phyloP scores from a whole-genome alignment of 2,113 vertebrate genomes.

The Electrona antarctica region DNA sequence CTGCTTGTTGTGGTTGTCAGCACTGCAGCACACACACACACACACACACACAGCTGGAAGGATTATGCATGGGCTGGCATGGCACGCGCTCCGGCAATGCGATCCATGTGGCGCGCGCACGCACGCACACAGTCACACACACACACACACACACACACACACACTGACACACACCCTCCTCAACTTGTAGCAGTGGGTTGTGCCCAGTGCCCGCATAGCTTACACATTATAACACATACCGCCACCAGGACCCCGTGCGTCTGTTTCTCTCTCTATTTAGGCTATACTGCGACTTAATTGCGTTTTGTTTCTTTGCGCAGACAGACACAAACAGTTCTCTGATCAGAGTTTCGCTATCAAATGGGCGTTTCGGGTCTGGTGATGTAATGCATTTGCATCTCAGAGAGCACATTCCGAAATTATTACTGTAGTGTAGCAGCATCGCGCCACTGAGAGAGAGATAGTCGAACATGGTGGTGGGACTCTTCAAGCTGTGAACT shows the following conservation, averaged over 20 bases:
- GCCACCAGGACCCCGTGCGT: not conserved
- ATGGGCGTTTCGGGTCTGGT: slow-evolving; percentile 24
- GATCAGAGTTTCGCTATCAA: not conserved
- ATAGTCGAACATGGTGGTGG: slow-evolving; percentile 36
- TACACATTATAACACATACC: not conserved
- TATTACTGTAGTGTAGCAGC: slow-evolving; percentile 13
- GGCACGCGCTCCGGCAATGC: no score
- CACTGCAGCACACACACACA: slow-evolving; percentile 2
- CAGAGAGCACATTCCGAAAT: slow-evolving; percentile 17
- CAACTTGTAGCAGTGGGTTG: not conserved
- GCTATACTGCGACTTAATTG: not conserved
- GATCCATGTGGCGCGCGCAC: no score
- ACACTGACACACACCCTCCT: no score
- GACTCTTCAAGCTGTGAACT: slow-evolving; percentile 50
- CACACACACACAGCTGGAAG: no score
- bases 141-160: no score
- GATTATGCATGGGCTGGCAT: no score
- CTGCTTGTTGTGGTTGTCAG: not conserved
- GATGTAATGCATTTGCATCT: slow-evolving; percentile 44
- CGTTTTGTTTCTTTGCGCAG: slow-evolving; percentile 3
- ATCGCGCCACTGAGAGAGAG: not conserved
- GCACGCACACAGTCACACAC: no score
- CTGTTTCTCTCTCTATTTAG: not conserved
- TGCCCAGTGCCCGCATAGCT: not conserved
- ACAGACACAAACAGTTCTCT: not conserved